Evolutionary conservation across 2,888 invertebrate genomes (phyloP).

Genomic region (Copidosoma aretas): DNA sequence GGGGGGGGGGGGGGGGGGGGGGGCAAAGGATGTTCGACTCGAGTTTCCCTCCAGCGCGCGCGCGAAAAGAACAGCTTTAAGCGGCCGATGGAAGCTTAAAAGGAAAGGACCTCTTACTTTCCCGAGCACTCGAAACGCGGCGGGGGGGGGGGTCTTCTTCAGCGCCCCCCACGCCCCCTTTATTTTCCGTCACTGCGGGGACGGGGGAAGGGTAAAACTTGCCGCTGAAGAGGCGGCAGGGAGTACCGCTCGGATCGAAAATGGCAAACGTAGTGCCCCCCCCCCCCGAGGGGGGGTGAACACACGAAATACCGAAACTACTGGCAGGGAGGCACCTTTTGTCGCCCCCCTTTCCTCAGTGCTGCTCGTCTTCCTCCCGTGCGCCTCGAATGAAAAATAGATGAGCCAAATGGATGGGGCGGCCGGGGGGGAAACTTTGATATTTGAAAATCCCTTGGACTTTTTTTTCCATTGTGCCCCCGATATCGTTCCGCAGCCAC

Average conservation of each 20-base stretch:
- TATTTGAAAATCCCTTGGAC: not conserved
- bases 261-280: constrained; percentile 22
- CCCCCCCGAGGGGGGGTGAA: not conserved
- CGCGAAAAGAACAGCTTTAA: constrained; percentile 25
- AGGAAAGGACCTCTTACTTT: constrained; percentile 35
- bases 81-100: constrained; percentile 27
- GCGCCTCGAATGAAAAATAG: not conserved
- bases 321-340: not conserved
- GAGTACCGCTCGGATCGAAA: constrained; percentile 13
- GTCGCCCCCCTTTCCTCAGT: too few species aligned
- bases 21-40: constrained; percentile 12
- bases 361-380: too few species aligned
- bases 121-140: constrained; percentile 15
- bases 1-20: too few species aligned
- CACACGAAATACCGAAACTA: constrained; percentile 7
- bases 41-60: not conserved
- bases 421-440: too few species aligned
- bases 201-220: constrained; percentile 12
- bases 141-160: constrained; percentile 4
- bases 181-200: not conserved
- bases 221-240: not conserved
- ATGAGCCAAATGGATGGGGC: too few species aligned
- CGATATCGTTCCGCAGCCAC: too few species aligned
- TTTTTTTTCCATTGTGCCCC: too few species aligned
- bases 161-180: too few species aligned